phyloP scores from a whole-genome alignment of 2,113 vertebrate species.

The Anhinga anhinga region DNA sequence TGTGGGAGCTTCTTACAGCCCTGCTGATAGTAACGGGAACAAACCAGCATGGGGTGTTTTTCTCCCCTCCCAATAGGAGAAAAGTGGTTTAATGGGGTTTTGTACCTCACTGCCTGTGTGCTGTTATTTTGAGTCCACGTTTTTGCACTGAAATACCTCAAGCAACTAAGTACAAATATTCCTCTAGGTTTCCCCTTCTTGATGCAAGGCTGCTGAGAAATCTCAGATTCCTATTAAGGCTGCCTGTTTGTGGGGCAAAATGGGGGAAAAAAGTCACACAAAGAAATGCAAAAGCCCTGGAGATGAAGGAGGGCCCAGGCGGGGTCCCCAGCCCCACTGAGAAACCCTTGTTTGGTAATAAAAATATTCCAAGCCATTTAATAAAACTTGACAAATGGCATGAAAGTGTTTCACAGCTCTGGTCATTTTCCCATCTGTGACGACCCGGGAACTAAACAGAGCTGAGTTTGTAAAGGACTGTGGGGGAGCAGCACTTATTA shows the following conservation, averaged over 20 bases:
- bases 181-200: background rate
- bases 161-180: background rate
- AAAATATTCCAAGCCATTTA: conserved; percentile 52
- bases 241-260: background rate
- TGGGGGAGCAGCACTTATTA: conserved; percentile 26
- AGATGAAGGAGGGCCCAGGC: background rate
- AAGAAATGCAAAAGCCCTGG: background rate
- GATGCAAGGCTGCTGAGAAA: conserved; percentile 11
- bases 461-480: conserved; percentile 37
- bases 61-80: background rate
- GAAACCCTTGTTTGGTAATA: conserved; percentile 41
- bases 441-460: conserved; percentile 27
- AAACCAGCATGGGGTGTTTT: background rate
- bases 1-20: background rate
- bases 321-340: conserved; percentile 1
- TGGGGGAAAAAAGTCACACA: background rate
- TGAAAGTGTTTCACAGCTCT: conserved; percentile 53
- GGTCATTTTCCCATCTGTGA: conserved; percentile 56
- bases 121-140: background rate
- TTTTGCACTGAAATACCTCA: background rate
- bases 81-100: background rate
- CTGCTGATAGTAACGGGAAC: background rate
- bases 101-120: background rate
- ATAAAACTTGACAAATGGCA: conserved; percentile 57
- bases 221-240: background rate